Evolutionary conservation across 2,888 invertebrate genomes (phyloP).

Genomic region (Drosophila greeni): DNA sequence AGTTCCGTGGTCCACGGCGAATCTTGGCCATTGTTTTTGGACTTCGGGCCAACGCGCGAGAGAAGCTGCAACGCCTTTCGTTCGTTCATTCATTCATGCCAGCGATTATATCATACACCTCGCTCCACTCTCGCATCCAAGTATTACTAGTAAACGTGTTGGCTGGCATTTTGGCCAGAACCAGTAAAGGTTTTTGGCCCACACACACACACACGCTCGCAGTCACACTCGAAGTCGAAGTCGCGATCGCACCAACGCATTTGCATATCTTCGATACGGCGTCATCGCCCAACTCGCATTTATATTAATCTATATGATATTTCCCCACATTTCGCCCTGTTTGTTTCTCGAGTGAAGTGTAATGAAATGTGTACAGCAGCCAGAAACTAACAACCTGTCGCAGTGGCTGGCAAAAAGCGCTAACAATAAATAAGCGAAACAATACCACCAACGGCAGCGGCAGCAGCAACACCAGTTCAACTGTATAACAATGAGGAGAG

Average conservation of each 20-base stretch:
- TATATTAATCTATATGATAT: constrained; percentile 35
- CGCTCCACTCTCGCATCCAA: constrained; percentile 1
- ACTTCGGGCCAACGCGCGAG: constrained; percentile 45
- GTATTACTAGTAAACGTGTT: constrained; percentile 47
- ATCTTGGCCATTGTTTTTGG: constrained; percentile 40
- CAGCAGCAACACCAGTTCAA: constrained; percentile 52
- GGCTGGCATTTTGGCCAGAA: constrained; percentile 66
- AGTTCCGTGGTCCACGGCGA: constrained; percentile 26
- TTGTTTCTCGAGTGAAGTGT: constrained; percentile 53
- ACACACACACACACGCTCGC: constrained; percentile 25
- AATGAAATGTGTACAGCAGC: constrained; percentile 63
- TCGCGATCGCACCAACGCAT: constrained; percentile 28
- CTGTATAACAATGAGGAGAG: constrained; percentile 71
- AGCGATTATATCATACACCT: constrained; percentile 62
- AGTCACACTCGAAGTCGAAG: neutral
- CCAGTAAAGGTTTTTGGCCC: constrained; percentile 51
- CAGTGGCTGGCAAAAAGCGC: constrained; percentile 67
- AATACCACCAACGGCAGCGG: constrained; percentile 45
- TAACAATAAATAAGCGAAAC: constrained; percentile 71
- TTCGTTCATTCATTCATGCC: constrained; percentile 61
- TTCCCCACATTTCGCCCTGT: constrained; percentile 23
- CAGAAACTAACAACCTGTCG: constrained; percentile 70
- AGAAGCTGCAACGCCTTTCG: constrained; percentile 71
- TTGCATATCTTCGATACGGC: constrained; percentile 42
- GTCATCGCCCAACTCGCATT: constrained; percentile 51